Conservation (phyloP, 2,113 vertebrate genomes). For the Spea multiplicata region DNA sequence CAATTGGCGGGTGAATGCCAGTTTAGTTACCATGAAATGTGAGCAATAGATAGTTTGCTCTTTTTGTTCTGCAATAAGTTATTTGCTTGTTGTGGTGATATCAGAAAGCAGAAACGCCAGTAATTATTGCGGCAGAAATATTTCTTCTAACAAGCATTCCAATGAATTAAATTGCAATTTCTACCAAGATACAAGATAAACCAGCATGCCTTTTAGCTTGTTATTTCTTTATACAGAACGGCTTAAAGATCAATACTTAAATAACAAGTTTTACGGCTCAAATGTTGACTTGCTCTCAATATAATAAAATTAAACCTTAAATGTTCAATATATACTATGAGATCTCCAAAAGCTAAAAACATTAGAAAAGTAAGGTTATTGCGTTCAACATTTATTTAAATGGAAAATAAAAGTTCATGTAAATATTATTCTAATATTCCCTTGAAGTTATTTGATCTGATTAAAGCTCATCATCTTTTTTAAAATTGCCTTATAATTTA, state of each 20-base stretch:
- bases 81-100: constrained; percentile 21
- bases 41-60: background rate
- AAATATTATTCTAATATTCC: no score
- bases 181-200: constrained; percentile 30
- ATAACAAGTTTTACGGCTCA: constrained; percentile 30
- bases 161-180: constrained; percentile 37
- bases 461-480: no score
- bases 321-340: no score
- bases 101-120: constrained; percentile 27
- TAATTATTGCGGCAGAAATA: constrained; percentile 41
- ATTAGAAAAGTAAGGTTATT: no score
- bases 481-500: no score
- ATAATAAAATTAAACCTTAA: constrained; percentile 4
- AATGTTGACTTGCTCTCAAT: constrained; percentile 10
- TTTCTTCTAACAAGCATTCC: constrained; percentile 24
- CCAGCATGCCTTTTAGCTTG: constrained; percentile 3
- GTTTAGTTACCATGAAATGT: constrained; percentile 20
- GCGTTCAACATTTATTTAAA: no score
- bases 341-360: no score
- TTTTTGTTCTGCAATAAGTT: constrained; percentile 16
- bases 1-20: constrained; percentile 15
- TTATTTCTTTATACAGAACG: constrained; percentile 14
- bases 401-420: no score
- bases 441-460: no score
- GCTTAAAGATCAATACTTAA: constrained; percentile 36